phyloP scores from a whole-genome alignment of 1,140 invertebrate genomes.

The Telenomus remus region DNA sequence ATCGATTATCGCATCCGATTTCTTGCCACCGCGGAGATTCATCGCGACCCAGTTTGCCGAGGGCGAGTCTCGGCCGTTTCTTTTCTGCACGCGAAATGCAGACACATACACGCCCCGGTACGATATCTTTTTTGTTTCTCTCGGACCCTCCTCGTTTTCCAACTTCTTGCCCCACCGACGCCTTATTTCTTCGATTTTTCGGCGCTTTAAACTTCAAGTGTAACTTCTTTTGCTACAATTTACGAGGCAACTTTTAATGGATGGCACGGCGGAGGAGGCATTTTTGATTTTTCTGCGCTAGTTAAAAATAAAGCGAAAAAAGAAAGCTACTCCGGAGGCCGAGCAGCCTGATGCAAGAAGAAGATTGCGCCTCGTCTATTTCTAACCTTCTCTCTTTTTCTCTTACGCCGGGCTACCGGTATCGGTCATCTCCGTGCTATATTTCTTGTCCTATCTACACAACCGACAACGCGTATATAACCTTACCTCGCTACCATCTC shows the following conservation, averaged over 20 bases:
- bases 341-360: conserved; percentile 15
- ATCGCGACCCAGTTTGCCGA: conserved; percentile 51
- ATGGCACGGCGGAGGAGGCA: conserved; percentile 17
- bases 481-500: conserved; percentile 49
- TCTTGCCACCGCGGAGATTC: conserved; percentile 61
- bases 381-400: conserved; percentile 33
- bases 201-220: conserved; percentile 18
- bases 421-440: conserved; percentile 67
- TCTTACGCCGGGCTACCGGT: conserved; percentile 56
- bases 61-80: conserved; percentile 40
- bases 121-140: conserved; percentile 29
- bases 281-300: conserved; percentile 37
- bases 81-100: conserved; percentile 24
- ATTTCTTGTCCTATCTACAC: conserved; percentile 69
- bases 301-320: conserved; percentile 34
- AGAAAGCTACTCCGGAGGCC: conserved; percentile 16
- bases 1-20: conserved; percentile 68
- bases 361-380: conserved; percentile 44
- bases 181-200: conserved; percentile 24
- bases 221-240: conserved; percentile 29
- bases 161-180: conserved; percentile 22
- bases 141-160: conserved; percentile 14
- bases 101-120: conserved; percentile 17
- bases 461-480: conserved; percentile 62
- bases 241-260: conserved; percentile 38